Base-by-base conservation (phyloP, 1,140 invertebrate genomes). In the Hermetia illucens region DNA sequence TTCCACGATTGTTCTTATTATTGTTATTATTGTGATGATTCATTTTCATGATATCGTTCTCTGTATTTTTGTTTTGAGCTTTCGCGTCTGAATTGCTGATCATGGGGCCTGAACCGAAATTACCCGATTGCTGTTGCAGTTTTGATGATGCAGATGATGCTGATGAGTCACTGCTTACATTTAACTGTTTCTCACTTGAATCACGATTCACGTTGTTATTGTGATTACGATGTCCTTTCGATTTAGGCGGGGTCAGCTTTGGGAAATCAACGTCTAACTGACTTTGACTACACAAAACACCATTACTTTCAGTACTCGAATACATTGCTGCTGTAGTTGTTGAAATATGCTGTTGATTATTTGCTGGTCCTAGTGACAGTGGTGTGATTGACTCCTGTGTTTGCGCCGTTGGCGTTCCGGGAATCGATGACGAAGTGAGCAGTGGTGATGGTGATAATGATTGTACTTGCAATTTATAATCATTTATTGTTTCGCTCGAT, bases 321-420 rank as follows among this genome's bases (percentile, higher is more conserved):
- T 32, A 32, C 30, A 32, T 36, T 39, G 38, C 30, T 50, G 45
- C 15, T 50, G 47, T 21, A 48, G 51, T 30, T 48, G 48, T 21
- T 51, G 46, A 37, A 48, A 45, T 21, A 18, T 51, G 55, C 34
- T 60, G 62, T 21, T 56, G 54, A 54, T 49, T 58, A 58, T 55
- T 58, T 22, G 56, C n/a, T n/a, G n/a, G n/a, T n/a, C n/a, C n/a
- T 48, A 51, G 58, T 58, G 41, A 58, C 53, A 41, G 51, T 43
- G 29, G 55, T n/a, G n/a, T n/a, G n/a, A n/a, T n/a, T 48, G 39
- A 38, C 52, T 61, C 6, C 44, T 44, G 49, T 43, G 61, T 46
- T 58, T 69, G 36, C 52, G 63, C 43, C 51, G 66, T 38, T 57
- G 63, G 48, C 58, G 67, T 18, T 52, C 22, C 25, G 38, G 44